phyloP scores from a whole-genome alignment of 2,888 invertebrate species.

The Caenorhabditis parvicauda region DNA sequence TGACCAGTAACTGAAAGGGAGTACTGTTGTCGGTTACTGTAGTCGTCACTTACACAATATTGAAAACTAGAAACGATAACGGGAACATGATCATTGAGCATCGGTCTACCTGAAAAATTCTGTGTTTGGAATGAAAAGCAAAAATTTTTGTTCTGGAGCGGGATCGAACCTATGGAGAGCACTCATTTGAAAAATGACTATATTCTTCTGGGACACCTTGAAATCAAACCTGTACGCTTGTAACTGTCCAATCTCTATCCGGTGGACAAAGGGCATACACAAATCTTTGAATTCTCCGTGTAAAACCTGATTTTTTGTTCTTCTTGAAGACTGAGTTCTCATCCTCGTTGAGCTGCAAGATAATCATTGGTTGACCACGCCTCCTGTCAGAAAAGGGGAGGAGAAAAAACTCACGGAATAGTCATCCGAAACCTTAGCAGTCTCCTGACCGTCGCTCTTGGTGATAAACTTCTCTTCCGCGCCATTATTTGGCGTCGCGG shows the following conservation, averaged over 20 bases:
- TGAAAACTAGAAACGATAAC: conserved; percentile 59
- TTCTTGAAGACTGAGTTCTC: no score
- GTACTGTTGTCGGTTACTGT: not conserved
- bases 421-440: conserved; percentile 5
- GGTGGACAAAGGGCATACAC: conserved; percentile 40
- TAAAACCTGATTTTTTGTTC: no score
- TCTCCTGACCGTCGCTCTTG: conserved; percentile 1
- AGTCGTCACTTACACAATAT: conserved; percentile 46
- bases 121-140: not conserved
- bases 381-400: no score
- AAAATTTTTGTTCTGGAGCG: conserved; percentile 1
- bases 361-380: no score
- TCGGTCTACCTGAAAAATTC: conserved; percentile 50
- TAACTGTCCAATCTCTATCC: conserved; percentile 60
- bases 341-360: no score
- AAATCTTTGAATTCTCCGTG: conserved; percentile 22
- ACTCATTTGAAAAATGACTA: not conserved
- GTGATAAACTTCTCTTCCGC: conserved; percentile 3
- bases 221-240: conserved; percentile 61
- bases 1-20: conserved; percentile 52
- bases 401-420: conserved; percentile 12
- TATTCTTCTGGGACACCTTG: no score
- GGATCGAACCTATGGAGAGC: no score
- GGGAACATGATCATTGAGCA: conserved; percentile 62
- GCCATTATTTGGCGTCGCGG: conserved; percentile 8